Evolutionary conservation across 1,140 invertebrate species (phyloP).

Genomic region (Pararge aegeria): DNA sequence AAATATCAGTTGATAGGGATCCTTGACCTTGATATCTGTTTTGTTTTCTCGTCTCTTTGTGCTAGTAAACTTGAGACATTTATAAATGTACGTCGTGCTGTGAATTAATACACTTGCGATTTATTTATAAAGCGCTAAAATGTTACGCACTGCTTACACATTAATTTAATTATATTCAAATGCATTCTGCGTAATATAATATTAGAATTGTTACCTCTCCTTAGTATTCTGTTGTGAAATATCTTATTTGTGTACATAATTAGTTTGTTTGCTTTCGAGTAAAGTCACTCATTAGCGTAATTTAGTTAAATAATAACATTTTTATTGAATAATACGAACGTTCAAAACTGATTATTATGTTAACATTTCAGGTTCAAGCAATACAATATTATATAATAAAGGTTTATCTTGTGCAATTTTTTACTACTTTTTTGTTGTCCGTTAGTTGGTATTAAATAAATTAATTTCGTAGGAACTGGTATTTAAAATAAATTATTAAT

Average conservation of each 20-base stretch:
- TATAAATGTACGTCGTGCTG: slow-evolving; percentile 31
- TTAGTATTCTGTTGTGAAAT: not conserved
- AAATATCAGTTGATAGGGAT: slow-evolving; percentile 30
- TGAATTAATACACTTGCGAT: slow-evolving; percentile 23
- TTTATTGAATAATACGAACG: too few species aligned
- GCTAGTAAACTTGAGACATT: slow-evolving; percentile 38
- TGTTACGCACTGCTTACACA: slow-evolving; percentile 11
- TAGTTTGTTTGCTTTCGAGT: not conserved
- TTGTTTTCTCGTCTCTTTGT: slow-evolving; percentile 39
- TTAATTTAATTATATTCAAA: slow-evolving; percentile 15
- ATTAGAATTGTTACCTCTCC: not conserved
- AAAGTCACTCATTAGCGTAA: too few species aligned
- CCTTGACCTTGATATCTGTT: slow-evolving; percentile 37
- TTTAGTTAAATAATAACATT: too few species aligned
- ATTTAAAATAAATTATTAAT: too few species aligned
- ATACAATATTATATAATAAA: too few species aligned
- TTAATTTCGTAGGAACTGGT: too few species aligned
- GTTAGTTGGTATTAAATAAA: too few species aligned
- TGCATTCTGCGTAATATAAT: slow-evolving; percentile 9
- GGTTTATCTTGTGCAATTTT: too few species aligned
- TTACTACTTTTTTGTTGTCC: too few species aligned
- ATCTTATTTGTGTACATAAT: not conserved
- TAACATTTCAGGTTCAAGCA: too few species aligned
- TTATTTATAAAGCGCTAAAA: slow-evolving; percentile 29
- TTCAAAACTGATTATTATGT: too few species aligned